phyloP scores from a whole-genome alignment of 2,113 vertebrate genomes.

The Danionella cerebrum region DNA sequence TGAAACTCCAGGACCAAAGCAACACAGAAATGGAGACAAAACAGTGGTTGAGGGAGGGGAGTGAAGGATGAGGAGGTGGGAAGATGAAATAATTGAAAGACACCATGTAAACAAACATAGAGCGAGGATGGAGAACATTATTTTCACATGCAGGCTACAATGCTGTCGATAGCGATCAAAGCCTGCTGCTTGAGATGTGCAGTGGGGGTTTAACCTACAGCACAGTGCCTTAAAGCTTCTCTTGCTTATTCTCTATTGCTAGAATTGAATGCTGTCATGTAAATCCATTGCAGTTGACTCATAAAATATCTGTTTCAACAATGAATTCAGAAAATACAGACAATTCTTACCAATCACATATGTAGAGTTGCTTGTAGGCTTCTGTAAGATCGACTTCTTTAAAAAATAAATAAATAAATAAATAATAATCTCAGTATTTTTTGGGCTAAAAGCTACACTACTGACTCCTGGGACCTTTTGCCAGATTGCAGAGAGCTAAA shows the following conservation, averaged over 20 bases:
- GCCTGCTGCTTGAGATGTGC: background rate
- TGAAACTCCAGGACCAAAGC: background rate
- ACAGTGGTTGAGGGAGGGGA: background rate
- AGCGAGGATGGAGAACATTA: background rate
- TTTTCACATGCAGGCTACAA: background rate
- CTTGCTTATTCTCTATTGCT: background rate
- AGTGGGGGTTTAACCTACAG: background rate
- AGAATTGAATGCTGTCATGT: background rate
- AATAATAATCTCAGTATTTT: too few species aligned
- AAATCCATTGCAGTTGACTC: too few species aligned
- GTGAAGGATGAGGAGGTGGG: background rate
- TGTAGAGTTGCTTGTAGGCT: too few species aligned
- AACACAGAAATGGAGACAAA: background rate
- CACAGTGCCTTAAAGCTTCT: background rate
- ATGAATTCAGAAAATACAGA: too few species aligned
- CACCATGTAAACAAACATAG: background rate
- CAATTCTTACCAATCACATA: too few species aligned
- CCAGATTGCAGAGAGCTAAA: too few species aligned
- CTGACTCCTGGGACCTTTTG: too few species aligned
- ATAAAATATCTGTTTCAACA: too few species aligned
- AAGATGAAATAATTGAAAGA: background rate
- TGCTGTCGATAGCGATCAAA: background rate
- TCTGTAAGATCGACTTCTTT: too few species aligned
- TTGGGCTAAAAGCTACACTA: too few species aligned
- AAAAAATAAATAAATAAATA: too few species aligned